Conservation (phyloP, 2,113 vertebrate genomes). For the Macheiramphus alcinus region DNA sequence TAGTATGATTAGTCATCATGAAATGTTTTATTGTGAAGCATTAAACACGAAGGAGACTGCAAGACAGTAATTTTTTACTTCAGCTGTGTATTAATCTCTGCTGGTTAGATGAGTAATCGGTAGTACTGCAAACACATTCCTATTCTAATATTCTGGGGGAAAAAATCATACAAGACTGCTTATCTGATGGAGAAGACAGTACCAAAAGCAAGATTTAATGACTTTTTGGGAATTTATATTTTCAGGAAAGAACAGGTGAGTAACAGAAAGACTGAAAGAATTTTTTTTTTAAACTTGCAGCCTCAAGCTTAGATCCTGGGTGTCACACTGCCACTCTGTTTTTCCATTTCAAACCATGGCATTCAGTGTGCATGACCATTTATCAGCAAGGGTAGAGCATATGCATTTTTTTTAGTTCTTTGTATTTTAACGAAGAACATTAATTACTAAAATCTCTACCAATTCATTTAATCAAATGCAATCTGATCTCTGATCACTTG, state of each 20-base stretch:
- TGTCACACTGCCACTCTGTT: background rate
- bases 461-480: conserved; percentile 65
- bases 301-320: background rate
- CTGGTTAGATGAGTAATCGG: background rate
- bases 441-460: conserved; percentile 43
- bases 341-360: background rate
- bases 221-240: background rate
- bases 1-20: background rate
- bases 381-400: background rate
- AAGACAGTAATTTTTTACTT: background rate
- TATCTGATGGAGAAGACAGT: background rate
- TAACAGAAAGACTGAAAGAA: background rate
- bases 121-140: background rate
- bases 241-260: background rate
- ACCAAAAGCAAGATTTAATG: background rate
- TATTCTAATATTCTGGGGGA: background rate
- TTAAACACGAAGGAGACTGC: background rate
- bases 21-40: background rate
- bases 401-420: conserved; percentile 11
- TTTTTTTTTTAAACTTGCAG: background rate
- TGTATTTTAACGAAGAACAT: conserved; percentile 38
- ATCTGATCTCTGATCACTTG: conserved; percentile 64
- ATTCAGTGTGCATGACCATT: background rate
- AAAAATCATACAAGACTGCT: background rate
- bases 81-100: background rate